Percentiles rank a stretch among this genome's conserved stretches.
Conservation (phyloP, 2,888 invertebrate genomes). For the Acrobasis suavella region DNA sequence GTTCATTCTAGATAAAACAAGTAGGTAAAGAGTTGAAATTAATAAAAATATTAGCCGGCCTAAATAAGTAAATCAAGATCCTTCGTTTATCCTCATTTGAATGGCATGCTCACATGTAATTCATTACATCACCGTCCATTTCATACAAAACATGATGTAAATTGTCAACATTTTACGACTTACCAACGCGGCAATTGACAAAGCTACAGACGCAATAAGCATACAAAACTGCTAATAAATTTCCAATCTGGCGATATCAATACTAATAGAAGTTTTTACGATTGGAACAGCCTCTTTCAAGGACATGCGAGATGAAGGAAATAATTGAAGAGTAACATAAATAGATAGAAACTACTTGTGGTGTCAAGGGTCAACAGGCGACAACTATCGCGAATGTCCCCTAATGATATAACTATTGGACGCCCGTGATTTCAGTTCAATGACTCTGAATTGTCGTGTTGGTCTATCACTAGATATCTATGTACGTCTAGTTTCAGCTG, state of each 20-base stretch:
- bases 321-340: conserved; percentile 67
- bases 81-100: neutral
- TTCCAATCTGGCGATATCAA: conserved; percentile 23
- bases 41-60: no score
- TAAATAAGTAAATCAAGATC: neutral
- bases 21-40: no score
- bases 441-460: conserved; percentile 44
- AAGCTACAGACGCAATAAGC: conserved; percentile 7
- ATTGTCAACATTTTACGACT: conserved; percentile 2
- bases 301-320: conserved; percentile 50
- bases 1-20: no score
- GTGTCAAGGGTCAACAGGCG: conserved; percentile 69
- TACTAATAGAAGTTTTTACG: conserved; percentile 44
- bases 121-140: neutral
- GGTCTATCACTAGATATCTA: conserved; percentile 6
- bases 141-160: neutral
- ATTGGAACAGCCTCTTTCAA: conserved; percentile 44
- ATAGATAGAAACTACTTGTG: conserved; percentile 62
- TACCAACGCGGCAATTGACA: conserved; percentile 12
- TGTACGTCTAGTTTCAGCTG: conserved; percentile 6
- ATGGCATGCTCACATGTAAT: no score
- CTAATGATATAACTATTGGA: conserved; percentile 67
- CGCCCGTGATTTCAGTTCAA: conserved; percentile 74
- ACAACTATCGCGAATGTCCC: conserved; percentile 59
- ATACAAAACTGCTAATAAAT: conserved; percentile 23